These are phyloP conservation scores for Strongylocentrotus purpuratus DNA, from an alignment of 35 echinoderm and acorn worm species.

Conservation along the genomic window DNA sequence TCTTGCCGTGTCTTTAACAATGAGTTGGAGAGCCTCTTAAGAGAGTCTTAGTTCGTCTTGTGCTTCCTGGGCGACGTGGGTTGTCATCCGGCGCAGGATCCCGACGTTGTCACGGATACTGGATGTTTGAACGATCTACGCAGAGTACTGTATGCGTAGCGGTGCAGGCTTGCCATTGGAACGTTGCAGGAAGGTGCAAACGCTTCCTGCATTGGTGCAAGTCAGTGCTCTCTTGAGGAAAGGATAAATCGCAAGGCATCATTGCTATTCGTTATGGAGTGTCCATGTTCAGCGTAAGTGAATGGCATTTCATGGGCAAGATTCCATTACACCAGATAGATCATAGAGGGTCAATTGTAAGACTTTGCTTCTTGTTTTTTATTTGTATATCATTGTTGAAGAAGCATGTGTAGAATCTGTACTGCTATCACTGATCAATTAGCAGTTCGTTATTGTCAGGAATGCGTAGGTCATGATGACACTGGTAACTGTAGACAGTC, in stretches of 20 bases:
- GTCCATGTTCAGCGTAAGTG: neutral
- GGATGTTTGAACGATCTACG: neutral
- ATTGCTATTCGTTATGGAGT: neutral
- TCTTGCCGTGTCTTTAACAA: neutral
- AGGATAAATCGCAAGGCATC: neutral
- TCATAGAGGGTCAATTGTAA: neutral
- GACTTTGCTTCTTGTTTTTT: neutral
- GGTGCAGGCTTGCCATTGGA: neutral
- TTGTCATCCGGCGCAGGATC: neutral
- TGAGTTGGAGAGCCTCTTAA: neutral
- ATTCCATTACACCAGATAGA: neutral
- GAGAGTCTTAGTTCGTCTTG: neutral
- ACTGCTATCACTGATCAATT: too few relatives aligned
- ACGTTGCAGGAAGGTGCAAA: neutral
- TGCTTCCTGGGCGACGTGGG: neutral
- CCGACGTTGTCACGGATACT: neutral
- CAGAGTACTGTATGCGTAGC: neutral
- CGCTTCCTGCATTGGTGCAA: too few relatives aligned
- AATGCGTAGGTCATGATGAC: too few relatives aligned
- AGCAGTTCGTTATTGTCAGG: too few relatives aligned
- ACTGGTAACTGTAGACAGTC: too few relatives aligned
- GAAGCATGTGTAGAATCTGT: neutral
- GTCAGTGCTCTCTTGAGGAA: neutral
- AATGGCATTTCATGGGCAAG: neutral
- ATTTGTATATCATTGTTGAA: neutral